phyloP scores from a whole-genome alignment of 2,113 vertebrate species.

The Alethe diademata region DNA sequence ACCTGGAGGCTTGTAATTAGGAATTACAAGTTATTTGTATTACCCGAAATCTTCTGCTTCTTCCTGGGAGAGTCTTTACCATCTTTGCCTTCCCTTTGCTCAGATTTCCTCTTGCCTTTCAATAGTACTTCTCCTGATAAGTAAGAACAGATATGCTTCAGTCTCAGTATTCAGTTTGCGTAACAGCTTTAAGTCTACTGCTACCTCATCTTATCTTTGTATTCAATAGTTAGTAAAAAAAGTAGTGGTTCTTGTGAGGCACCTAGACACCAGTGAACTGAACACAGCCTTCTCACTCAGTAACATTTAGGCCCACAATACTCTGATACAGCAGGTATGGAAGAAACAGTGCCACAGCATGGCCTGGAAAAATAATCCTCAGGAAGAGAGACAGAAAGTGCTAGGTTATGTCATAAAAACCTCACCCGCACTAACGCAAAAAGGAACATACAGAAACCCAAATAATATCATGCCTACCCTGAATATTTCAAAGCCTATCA shows the following conservation, averaged over 20 bases:
- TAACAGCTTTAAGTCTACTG: slow-evolving; percentile 15
- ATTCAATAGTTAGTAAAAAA: neutral
- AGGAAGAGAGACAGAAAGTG: neutral
- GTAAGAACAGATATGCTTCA: slow-evolving; percentile 19
- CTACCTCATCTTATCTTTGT: neutral
- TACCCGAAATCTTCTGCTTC: slow-evolving; percentile 74
- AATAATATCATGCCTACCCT: neutral
- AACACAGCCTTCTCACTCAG: neutral
- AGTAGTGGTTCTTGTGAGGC: neutral
- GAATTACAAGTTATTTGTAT: neutral
- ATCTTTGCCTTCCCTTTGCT: slow-evolving; percentile 62
- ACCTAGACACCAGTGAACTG: neutral
- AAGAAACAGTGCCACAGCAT: neutral
- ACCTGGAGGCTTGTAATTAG: neutral
- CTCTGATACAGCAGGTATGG: neutral
- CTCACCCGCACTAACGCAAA: neutral
- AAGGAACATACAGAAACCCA: neutral
- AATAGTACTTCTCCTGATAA: slow-evolving; percentile 3
- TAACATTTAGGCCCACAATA: neutral
- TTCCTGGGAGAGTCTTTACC: slow-evolving; percentile 70
- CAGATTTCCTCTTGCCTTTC: slow-evolving; percentile 72
- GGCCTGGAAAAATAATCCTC: neutral
- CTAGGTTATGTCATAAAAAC: neutral
- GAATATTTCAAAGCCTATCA: neutral
- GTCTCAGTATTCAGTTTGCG: neutral